Conservation (phyloP, 2,797 vertebrate genomes). For the Odontamblyopus lacepedii region DNA sequence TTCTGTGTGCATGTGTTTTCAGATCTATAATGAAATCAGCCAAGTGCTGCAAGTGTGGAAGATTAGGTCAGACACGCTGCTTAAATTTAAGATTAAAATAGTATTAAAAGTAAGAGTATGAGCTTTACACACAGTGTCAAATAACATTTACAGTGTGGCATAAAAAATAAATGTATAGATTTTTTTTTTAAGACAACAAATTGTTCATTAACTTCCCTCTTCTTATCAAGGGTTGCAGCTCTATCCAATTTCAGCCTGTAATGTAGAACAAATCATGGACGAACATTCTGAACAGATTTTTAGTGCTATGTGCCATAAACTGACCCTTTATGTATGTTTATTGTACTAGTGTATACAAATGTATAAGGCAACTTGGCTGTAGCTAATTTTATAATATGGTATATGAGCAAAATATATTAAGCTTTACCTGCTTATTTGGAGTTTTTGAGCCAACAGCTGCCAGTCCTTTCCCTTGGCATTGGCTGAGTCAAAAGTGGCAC, state of each 20-base stretch:
- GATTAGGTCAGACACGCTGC: constrained; percentile 51
- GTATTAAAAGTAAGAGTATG: constrained; percentile 42
- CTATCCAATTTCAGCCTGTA: not conserved
- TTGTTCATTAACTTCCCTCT: not conserved
- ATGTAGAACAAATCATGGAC: not conserved
- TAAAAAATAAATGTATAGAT: no score
- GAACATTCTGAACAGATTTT: not conserved
- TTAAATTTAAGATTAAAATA: constrained; percentile 57
- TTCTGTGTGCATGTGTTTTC: constrained; percentile 42
- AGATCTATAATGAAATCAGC: constrained; percentile 77
- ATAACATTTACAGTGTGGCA: not conserved
- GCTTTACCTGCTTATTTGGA: constrained; percentile 86
- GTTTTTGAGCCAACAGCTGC: constrained; percentile 93
- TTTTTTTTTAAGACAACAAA: not conserved
- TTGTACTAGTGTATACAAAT: not conserved
- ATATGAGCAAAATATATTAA: constrained; percentile 5
- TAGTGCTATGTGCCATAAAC: not conserved
- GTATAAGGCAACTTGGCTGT: not conserved
- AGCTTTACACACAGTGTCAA: constrained; percentile 3
- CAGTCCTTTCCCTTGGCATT: constrained; percentile 94
- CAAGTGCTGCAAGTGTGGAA: constrained; percentile 39
- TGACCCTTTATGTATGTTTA: not conserved
- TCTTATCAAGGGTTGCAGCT: not conserved
- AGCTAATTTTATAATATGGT: not conserved
- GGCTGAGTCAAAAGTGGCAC: constrained; percentile 89